These are phyloP conservation scores for Proterorhinus semilunaris DNA, from an alignment of 2,113 vertebrate species.

Conservation along the genomic window DNA sequence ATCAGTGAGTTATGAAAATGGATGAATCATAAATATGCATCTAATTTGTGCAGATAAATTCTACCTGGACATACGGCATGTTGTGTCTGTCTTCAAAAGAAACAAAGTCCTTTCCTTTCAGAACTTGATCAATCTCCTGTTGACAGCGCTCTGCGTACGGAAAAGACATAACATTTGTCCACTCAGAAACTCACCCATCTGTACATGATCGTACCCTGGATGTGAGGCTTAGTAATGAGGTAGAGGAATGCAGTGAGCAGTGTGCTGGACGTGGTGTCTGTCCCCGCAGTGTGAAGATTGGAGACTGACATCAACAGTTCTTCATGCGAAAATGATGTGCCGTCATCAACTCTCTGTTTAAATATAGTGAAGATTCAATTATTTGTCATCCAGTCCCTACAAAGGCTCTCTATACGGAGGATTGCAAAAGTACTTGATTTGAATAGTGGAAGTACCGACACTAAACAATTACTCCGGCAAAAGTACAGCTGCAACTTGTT, in stretches of 20 bases:
- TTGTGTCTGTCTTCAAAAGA: too few species aligned
- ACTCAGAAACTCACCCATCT: too few species aligned
- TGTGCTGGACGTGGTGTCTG: slow-evolving; percentile 39
- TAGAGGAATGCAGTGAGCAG: slow-evolving; percentile 29
- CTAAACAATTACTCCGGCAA: too few species aligned
- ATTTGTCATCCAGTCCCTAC: too few species aligned
- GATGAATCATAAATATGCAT: too few species aligned
- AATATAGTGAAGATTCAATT: not conserved
- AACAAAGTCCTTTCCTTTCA: slow-evolving; percentile 19
- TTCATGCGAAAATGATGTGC: slow-evolving; percentile 22
- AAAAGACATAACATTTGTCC: not conserved
- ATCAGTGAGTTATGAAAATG: not conserved
- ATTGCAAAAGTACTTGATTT: too few species aligned
- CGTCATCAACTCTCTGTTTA: slow-evolving; percentile 21
- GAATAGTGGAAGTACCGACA: too few species aligned
- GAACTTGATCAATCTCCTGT: slow-evolving; percentile 21
- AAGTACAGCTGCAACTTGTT: too few species aligned
- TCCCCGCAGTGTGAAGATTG: slow-evolving; percentile 43
- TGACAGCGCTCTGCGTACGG: slow-evolving; percentile 27
- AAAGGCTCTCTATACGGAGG: too few species aligned
- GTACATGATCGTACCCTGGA: slow-evolving; percentile 19
- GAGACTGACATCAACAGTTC: slow-evolving; percentile 28
- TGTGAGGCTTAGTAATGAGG: slow-evolving; percentile 20
- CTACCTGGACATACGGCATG: slow-evolving; percentile 22
- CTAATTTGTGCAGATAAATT: too few species aligned